Evolutionary conservation across 2,797 vertebrate genomes (phyloP).

Genomic region (Gadopsis bispinosus): DNA sequence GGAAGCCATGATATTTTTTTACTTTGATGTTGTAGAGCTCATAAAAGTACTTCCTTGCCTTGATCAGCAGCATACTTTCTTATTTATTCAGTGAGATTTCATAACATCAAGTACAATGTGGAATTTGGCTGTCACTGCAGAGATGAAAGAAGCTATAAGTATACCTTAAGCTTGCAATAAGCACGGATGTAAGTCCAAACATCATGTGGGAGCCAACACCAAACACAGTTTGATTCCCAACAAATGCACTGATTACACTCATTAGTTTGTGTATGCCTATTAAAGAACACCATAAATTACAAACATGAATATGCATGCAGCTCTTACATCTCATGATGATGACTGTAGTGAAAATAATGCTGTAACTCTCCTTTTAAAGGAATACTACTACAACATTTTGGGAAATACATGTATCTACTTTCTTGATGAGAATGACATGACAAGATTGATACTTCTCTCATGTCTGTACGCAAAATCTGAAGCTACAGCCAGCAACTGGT

Average conservation of each 20-base stretch:
- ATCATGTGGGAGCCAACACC: slow-evolving; percentile 6
- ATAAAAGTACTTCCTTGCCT: slow-evolving; percentile 69
- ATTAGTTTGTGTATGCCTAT: not conserved
- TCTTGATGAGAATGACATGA: not conserved
- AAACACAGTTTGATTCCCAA: not conserved
- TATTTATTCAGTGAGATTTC: slow-evolving; percentile 71
- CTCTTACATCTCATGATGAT: slow-evolving; percentile 9
- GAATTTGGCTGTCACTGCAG: slow-evolving; percentile 43
- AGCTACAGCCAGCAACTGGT: not conserved
- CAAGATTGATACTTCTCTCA: not conserved
- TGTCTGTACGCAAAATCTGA: not conserved
- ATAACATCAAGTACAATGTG: slow-evolving; percentile 58
- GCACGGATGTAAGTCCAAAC: slow-evolving; percentile 16
- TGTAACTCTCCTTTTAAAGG: not conserved
- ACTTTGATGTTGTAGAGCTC: slow-evolving; percentile 71
- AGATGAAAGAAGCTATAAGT: slow-evolving; percentile 45
- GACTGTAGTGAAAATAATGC: not conserved
- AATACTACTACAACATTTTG: not conserved
- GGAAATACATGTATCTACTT: not conserved
- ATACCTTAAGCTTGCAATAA: slow-evolving; percentile 14
- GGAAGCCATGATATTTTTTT: slow-evolving; percentile 45
- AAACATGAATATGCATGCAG: slow-evolving; percentile 8
- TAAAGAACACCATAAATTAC: slow-evolving; percentile 5
- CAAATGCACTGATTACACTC: slow-evolving; percentile 6
- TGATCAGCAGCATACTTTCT: slow-evolving; percentile 59